A percentile compares a stretch with the other conserved stretches of the same genome.
Conservation (phyloP, 2,888 invertebrate genomes). For the Leucoma salicis region DNA sequence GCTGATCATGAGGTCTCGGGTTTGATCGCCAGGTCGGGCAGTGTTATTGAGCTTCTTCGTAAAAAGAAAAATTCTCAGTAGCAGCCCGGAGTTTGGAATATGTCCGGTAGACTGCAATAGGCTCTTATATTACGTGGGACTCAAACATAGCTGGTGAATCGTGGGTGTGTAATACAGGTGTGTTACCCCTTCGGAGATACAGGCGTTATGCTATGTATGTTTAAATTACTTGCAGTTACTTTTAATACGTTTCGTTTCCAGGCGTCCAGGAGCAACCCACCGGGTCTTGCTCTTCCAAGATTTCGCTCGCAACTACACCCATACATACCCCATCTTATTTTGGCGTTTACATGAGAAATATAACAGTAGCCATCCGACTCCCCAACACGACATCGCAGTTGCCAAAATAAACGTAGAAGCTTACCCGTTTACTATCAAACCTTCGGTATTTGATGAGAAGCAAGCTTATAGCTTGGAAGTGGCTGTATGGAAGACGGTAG, state of each 20-base stretch:
- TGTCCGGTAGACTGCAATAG: too few relatives aligned
- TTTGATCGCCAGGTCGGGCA: too few relatives aligned
- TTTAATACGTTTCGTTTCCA: conserved; percentile 4
- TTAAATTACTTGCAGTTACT: too few relatives aligned
- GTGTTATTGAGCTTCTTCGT: too few relatives aligned
- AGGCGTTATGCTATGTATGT: too few relatives aligned
- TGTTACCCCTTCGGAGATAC: too few relatives aligned
- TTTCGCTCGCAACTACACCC: conserved; percentile 49
- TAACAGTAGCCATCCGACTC: conserved; percentile 36
- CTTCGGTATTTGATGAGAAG: conserved; percentile 48
- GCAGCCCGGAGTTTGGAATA: too few relatives aligned
- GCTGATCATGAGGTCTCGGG: too few relatives aligned
- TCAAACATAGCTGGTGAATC: too few relatives aligned
- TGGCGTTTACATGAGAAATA: conserved; percentile 66
- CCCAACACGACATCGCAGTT: conserved; percentile 61
- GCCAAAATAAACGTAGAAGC: conserved; percentile 55
- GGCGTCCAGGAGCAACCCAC: conserved; percentile 45
- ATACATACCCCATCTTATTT: conserved; percentile 56
- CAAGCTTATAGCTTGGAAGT: conserved; percentile 33
- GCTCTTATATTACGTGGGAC: too few relatives aligned
- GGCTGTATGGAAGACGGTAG: conserved; percentile 65
- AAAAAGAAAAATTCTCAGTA: too few relatives aligned
- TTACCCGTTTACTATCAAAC: conserved; percentile 39
- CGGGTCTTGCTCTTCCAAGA: conserved; percentile 57
- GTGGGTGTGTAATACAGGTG: too few relatives aligned